Evolutionary conservation across 2,113 vertebrate genomes (phyloP).

Genomic region (Scomber japonicus): DNA sequence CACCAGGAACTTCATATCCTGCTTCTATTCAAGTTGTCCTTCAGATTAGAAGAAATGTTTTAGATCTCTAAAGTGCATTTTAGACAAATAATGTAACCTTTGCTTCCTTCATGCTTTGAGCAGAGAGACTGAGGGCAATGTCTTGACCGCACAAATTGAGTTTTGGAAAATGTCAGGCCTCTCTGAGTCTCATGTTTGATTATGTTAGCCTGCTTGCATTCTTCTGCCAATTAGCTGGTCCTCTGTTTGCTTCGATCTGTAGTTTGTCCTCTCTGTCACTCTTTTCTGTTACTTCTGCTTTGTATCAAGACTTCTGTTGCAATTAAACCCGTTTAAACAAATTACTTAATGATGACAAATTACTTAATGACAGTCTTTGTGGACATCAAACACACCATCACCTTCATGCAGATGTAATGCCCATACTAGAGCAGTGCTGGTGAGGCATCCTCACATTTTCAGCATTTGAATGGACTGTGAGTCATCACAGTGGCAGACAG

Average conservation of each 20-base stretch:
- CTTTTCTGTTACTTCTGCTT: background rate
- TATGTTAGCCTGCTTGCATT: constrained; percentile 63
- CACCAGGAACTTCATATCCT: background rate
- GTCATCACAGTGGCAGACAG: constrained; percentile 46
- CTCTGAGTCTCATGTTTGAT: constrained; percentile 61
- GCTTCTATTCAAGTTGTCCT: background rate
- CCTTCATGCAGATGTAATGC: background rate
- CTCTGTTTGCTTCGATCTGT: constrained; percentile 37
- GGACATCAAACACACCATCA: background rate
- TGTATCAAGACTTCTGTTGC: constrained; percentile 7
- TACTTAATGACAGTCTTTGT: background rate
- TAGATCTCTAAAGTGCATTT: constrained; percentile 7
- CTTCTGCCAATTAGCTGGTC: constrained; percentile 58
- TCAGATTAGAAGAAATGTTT: background rate
- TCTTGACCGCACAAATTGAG: constrained; percentile 73
- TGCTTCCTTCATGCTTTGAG: constrained; percentile 33
- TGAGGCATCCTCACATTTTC: constrained; percentile 12
- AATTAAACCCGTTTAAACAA: no score
- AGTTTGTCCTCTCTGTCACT: background rate
- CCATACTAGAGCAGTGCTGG: background rate
- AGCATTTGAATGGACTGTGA: constrained; percentile 41
- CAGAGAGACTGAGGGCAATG: constrained; percentile 37
- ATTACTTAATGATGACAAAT: background rate
- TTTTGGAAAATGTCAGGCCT: constrained; percentile 74
- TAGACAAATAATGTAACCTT: constrained; percentile 3